Percentiles rank a stretch among this genome's conserved stretches.
Conservation (phyloP, 2,113 vertebrate species). For the Nyctereutes procyonoides region DNA sequence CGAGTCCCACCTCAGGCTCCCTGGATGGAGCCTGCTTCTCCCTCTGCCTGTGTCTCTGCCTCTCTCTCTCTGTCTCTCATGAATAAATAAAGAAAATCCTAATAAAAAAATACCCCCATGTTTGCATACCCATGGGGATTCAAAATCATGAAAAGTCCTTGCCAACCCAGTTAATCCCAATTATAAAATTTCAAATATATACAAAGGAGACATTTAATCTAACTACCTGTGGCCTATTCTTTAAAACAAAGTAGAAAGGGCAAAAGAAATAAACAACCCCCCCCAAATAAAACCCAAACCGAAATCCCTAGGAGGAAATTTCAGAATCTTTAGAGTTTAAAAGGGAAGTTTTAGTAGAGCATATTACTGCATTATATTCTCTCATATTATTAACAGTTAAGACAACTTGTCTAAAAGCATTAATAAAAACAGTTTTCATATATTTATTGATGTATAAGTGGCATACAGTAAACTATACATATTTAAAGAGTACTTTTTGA, state of each 20-base stretch:
- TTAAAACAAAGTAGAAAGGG: not conserved
- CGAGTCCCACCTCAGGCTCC: too few relatives aligned
- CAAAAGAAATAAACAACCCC: not conserved
- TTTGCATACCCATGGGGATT: not conserved
- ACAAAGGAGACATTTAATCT: not conserved
- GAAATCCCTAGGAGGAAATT: not conserved
- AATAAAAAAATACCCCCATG: not conserved
- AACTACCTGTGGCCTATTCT: not conserved
- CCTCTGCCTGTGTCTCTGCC: too few relatives aligned
- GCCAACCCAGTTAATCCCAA: not conserved
- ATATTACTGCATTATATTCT: not conserved
- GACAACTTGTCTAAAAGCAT: not conserved
- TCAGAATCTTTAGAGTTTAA: not conserved
- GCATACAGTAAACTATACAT: not conserved
- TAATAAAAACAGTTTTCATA: not conserved
- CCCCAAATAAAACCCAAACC: not conserved
- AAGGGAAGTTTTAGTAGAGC: not conserved
- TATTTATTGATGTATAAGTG: not conserved
- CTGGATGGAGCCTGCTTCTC: too few relatives aligned
- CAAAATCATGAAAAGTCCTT: conserved; percentile 4
- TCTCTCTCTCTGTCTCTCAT: too few relatives aligned
- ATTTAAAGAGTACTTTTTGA: not conserved
- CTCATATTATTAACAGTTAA: not conserved
- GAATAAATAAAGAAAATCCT: too few relatives aligned
- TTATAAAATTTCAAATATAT: conserved; percentile 35